Percentiles rank a stretch among this genome's conserved stretches.
Evolutionary conservation across 30 jellyfish, hydroid and myxozoan species (phyloP).

Genomic region (Pelagia noctiluca): DNA sequence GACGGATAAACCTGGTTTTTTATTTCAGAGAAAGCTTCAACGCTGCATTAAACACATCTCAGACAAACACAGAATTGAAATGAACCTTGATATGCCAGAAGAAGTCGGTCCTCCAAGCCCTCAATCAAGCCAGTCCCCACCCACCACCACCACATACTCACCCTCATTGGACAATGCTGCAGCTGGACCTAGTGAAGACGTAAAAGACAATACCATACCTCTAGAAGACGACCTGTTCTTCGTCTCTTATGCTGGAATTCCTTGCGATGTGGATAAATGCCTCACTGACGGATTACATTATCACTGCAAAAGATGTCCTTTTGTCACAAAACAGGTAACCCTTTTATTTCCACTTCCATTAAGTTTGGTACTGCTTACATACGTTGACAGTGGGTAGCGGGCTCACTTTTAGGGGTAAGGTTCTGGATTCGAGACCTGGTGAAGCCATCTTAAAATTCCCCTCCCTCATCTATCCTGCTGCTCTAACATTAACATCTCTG

Average conservation of each 20-base stretch:
- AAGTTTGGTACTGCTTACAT: too few species aligned
- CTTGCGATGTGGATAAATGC: slow-evolving; percentile 56
- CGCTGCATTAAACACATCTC: slow-evolving; percentile 64
- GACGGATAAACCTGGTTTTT: too few species aligned
- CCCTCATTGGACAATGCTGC: not conserved
- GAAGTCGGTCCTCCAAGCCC: not conserved
- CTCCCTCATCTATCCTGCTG: too few species aligned
- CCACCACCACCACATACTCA: not conserved
- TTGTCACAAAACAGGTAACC: slow-evolving; percentile 66
- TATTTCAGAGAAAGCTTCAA: slow-evolving; percentile 65
- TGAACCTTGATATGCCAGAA: slow-evolving; percentile 9
- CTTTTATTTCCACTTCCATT: not conserved
- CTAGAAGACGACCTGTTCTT: slow-evolving; percentile 59
- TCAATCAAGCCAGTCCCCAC: not conserved
- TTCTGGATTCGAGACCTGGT: too few species aligned
- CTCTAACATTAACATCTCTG: too few species aligned
- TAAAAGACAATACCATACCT: slow-evolving; percentile 17
- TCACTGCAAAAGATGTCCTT: slow-evolving; percentile 71
- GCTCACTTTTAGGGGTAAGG: too few species aligned
- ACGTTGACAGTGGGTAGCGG: too few species aligned
- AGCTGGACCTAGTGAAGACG: not conserved
- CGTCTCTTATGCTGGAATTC: slow-evolving; percentile 36
- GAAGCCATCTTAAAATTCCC: too few species aligned
- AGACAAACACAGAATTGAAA: slow-evolving; percentile 61
- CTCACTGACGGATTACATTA: slow-evolving; percentile 49